A percentile compares a stretch with the other conserved stretches of the same genome.
These are phyloP conservation scores for Salvelinus fontinalis DNA, from an alignment of 2,113 vertebrate species.

Conservation along the genomic window DNA sequence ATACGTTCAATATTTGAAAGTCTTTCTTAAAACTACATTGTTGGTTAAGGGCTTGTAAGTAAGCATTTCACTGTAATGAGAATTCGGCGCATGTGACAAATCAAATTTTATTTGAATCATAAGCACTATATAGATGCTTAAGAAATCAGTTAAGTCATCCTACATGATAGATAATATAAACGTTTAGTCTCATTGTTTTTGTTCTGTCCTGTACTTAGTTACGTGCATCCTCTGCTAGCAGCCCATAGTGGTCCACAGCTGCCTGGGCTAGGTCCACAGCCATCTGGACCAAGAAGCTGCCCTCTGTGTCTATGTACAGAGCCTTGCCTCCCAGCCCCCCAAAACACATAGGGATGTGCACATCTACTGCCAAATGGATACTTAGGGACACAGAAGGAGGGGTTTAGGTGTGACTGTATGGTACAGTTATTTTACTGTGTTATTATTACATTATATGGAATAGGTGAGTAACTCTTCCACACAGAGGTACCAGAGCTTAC, in stretches of 20 bases:
- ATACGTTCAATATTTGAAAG: too few relatives aligned
- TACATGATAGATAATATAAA: neutral
- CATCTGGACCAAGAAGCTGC: conserved; percentile 86
- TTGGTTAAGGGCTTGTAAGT: too few relatives aligned
- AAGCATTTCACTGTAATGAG: too few relatives aligned
- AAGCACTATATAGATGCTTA: neutral
- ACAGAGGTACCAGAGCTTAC: conserved; percentile 64
- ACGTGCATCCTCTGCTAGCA: conserved; percentile 80
- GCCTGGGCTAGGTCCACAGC: conserved; percentile 82
- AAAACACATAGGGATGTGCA: conserved; percentile 90
- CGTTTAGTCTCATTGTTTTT: neutral
- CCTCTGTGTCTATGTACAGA: conserved; percentile 89
- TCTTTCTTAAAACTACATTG: too few relatives aligned
- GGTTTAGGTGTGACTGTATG: too few relatives aligned
- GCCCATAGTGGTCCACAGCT: conserved; percentile 82
- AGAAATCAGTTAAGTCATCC: neutral
- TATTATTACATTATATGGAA: neutral
- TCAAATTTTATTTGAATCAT: too few relatives aligned
- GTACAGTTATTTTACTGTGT: neutral
- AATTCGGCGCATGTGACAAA: too few relatives aligned
- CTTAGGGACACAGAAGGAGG: conserved; percentile 64
- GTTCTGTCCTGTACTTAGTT: neutral
- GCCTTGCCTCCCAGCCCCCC: conserved; percentile 88
- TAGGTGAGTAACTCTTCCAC: neutral
- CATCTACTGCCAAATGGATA: conserved; percentile 89